A percentile compares a stretch with the other conserved stretches of the same genome.
Evolutionary conservation across 2,888 invertebrate species (phyloP).

Genomic region (Drosophila rellima): DNA sequence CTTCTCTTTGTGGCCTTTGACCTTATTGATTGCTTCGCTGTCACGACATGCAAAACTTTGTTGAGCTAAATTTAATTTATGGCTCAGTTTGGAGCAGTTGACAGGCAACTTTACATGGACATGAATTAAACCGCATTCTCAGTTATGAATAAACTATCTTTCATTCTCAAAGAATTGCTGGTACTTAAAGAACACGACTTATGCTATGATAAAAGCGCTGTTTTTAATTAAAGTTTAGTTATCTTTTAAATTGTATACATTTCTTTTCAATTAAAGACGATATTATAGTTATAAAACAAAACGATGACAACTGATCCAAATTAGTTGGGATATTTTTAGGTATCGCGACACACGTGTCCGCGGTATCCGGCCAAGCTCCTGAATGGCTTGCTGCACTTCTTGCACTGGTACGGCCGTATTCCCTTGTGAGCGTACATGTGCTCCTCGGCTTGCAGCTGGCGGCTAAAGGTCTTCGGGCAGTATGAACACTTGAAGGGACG

Average conservation of each 20-base stretch:
- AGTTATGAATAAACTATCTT: background rate
- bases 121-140: background rate
- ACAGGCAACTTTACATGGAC: background rate
- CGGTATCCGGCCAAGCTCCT: constrained; percentile 3
- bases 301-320: too few relatives aligned
- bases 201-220: too few relatives aligned
- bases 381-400: constrained; percentile 4
- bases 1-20: background rate
- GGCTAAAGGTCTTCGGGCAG: constrained; percentile 3
- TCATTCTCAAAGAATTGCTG: too few relatives aligned
- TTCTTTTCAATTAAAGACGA: too few relatives aligned
- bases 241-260: too few relatives aligned
- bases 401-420: background rate
- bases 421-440: background rate
- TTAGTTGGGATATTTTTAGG: background rate
- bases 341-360: background rate
- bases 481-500: constrained; percentile 3
- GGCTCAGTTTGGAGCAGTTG: background rate
- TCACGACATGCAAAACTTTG: constrained; percentile 20
- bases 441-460: background rate
- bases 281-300: too few relatives aligned
- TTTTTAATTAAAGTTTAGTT: too few relatives aligned
- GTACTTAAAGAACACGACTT: too few relatives aligned
- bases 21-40: constrained; percentile 2
- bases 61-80: background rate